Conservation (phyloP, 2,888 invertebrate species). For the Celastrina argiolus region DNA sequence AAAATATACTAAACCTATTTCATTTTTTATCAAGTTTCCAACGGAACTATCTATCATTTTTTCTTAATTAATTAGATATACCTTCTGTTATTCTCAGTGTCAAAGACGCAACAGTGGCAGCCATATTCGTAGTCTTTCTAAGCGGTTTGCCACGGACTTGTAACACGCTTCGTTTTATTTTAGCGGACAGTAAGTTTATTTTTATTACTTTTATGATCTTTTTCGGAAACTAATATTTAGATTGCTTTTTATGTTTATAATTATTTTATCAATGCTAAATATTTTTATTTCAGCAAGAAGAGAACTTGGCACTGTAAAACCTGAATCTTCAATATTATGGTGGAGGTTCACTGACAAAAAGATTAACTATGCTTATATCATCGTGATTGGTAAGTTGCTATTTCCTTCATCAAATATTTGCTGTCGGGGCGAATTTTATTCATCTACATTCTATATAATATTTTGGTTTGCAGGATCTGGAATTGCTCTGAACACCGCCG, state of each 20-base stretch:
- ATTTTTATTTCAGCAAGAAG: conserved; percentile 48
- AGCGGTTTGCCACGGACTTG: conserved; percentile 47
- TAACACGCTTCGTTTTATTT: conserved; percentile 38
- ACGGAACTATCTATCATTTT: neutral
- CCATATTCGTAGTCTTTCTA: conserved; percentile 44
- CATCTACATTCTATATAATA: too few species aligned
- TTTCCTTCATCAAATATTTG: too few species aligned
- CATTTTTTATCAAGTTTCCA: too few species aligned
- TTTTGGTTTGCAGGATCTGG: conserved; percentile 46
- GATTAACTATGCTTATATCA: conserved; percentile 52
- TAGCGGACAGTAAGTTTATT: conserved; percentile 45
- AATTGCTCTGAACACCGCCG: conserved; percentile 37
- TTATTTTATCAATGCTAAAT: neutral
- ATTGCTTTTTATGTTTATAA: too few species aligned
- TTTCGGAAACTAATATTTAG: too few species aligned
- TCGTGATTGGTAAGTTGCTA: conserved; percentile 49
- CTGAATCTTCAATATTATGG: conserved; percentile 53
- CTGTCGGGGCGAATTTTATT: neutral
- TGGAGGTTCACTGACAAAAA: conserved; percentile 60
- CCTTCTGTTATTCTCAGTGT: conserved; percentile 40
- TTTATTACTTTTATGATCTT: neutral
- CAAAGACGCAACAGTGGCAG: conserved; percentile 49
- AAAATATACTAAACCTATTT: too few species aligned
- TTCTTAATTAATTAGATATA: neutral
- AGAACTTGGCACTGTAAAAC: conserved; percentile 47